Conservation (phyloP, 1,140 invertebrate genomes). For the Geopemphigus sp. region DNA sequence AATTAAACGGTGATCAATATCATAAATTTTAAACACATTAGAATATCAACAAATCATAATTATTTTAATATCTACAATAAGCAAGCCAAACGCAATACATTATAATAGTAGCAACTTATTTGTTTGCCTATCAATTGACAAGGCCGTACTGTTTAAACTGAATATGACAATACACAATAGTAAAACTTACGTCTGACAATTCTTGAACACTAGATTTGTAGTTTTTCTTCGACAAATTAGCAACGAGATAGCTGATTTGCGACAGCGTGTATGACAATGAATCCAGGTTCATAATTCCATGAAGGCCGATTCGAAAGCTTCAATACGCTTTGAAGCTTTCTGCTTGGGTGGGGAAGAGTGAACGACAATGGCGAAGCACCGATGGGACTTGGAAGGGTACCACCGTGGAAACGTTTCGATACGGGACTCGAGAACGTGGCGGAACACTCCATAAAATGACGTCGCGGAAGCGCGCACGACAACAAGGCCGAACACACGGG, state of each 20-base stretch:
- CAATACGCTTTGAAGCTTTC: constrained; percentile 82
- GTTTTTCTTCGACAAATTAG: constrained; percentile 93
- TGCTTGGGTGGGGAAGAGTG: constrained; percentile 54
- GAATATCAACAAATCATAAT: no score
- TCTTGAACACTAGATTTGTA: constrained; percentile 83
- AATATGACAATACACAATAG: no score
- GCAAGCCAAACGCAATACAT: no score
- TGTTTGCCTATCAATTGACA: no score
- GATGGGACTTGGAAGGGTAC: neutral
- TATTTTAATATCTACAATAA: no score
- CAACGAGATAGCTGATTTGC: constrained; percentile 95
- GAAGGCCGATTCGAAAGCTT: constrained; percentile 77
- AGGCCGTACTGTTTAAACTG: no score
- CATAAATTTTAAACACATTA: no score
- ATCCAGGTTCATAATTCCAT: constrained; percentile 99
- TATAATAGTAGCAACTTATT: no score
- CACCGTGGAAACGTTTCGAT: neutral
- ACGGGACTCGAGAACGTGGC: neutral
- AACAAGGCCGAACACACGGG: neutral
- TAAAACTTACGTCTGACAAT: constrained; percentile 68
- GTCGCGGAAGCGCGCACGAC: neutral
- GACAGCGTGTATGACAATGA: constrained; percentile 95
- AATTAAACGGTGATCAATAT: no score
- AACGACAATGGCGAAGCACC: neutral
- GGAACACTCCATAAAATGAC: neutral